Conservation (phyloP, 2,113 vertebrate species). For the Apteryx mantelli region DNA sequence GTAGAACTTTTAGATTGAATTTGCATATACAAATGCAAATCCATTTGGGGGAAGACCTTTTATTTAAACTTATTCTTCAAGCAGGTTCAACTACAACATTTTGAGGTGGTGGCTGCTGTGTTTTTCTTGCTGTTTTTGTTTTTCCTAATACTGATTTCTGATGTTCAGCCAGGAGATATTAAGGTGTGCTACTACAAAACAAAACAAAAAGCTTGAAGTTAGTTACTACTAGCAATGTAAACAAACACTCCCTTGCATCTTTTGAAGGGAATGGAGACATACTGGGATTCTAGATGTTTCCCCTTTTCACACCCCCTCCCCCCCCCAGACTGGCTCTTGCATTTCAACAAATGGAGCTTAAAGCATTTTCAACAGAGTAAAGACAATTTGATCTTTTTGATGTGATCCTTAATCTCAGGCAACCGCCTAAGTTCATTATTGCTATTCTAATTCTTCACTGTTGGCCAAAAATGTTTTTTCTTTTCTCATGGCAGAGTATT, state of each 20-base stretch:
- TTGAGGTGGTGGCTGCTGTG: not conserved
- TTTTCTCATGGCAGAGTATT: not conserved
- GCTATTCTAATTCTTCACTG: not conserved
- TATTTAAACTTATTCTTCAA: not conserved
- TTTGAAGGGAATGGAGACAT: not conserved
- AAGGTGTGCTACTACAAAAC: too few species aligned
- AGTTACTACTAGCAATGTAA: not conserved
- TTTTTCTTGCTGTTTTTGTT: not conserved
- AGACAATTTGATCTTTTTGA: constrained; percentile 33
- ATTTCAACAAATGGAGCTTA: not conserved
- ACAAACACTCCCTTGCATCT: not conserved
- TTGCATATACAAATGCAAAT: not conserved
- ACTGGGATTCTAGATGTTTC: not conserved
- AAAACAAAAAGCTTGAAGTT: not conserved
- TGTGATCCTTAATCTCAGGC: constrained; percentile 1
- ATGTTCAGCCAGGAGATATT: not conserved
- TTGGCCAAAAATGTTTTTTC: not conserved
- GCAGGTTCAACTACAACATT: not conserved
- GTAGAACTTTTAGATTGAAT: not conserved
- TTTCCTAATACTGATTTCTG: not conserved
- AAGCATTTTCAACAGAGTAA: not conserved
- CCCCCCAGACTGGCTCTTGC: not conserved
- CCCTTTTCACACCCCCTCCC: not conserved
- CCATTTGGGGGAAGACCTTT: not conserved
- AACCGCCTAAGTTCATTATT: not conserved